Evolutionary conservation across 2,888 invertebrate genomes (phyloP), one percentile per base, ranked within the genome.

Genomic region (Parthenolecanium corni): DNA sequence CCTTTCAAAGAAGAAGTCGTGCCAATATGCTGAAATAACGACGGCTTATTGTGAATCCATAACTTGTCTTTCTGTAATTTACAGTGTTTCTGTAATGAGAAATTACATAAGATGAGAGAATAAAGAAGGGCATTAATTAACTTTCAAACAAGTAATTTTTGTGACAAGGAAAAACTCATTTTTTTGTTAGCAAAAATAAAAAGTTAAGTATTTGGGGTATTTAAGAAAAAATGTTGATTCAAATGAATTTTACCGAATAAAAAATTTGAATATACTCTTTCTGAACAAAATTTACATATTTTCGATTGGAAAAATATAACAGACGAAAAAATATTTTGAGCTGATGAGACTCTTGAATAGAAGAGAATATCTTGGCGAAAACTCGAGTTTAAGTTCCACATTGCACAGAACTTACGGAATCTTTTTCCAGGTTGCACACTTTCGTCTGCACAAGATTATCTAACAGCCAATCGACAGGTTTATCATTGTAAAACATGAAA

Each of bases 381-480:
- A n/a, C n/a, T n/a, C n/a, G n/a, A n/a, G 20, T 47, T n/a, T 0
- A 40, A 57, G 25, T 46, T 21, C 4, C 14, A 58, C 44, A 2
- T 40, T 21, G 25, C 31, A 24, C 46, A 49, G 9, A 66, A 78
- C 82, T 82, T 73, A 86, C 86, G 66, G 77, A 74, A 70, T 81
- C 81, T 71, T 85, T 87, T 67, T 87, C 85, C 67, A 86, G 80
- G 70, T 83, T 84, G 75, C 96, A 97, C n/a, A 86, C 85, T 74
- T 88, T 89, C 3, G 92, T 90, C 64, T 85, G 84, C 61, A 95
- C 80, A 67, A 93, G 83, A 72, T 92, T 86, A 70, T 93, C 92
- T 12, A 96, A 76, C 5, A 97, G 78, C 96, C 96, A 97, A 72
- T 97, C 96, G 1, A 95, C 93, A 0, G 97, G 96, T 76, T 95